Evolutionary conservation across 2,113 vertebrate genomes (phyloP), one percentile per base, ranked within the genome.

Genomic region (Pristiophorus japonicus): DNA sequence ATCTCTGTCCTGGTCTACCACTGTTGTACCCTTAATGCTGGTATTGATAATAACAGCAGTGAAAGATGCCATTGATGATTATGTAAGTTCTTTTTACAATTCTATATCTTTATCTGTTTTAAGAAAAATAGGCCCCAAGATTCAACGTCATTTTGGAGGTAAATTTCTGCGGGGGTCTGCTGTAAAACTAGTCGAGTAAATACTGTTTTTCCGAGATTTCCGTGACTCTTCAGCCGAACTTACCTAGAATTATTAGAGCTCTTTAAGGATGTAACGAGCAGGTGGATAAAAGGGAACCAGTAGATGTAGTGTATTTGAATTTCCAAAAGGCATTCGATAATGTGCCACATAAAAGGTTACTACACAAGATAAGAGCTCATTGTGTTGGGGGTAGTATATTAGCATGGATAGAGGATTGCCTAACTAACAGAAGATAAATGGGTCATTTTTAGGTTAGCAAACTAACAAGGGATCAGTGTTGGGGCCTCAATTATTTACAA

Each of bases 1-100:
- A 70, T 99, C 99, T 0, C 97, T 99, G 90, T 97, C 98, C 30
- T 99, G 99, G 99, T 99, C 98, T 96, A 99, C 99, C 95, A 99
- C 99, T 0, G 98, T 99, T 63, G 97, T 99, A 67, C 99, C 99
- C 5, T 97, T 99, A 51, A 73, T 98, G 22, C 96, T 99, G 96
- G 99, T 99, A 96, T 96, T 99, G 94, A 95, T 97, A 27, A 98
- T 99, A 24, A 99, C 99, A 0, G 98, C 98, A 5, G 98, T 97
- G 67, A 99, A 99, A 96, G 99, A 99, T 95, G 98, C 98, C 96
- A 97, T 96, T 0, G 99, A 99, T 85, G 99, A 99, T 96, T 96
- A 98, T 88, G 99, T 99, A 96, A 99, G 98, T 81, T 87, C 14
- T 1, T 24, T 67, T 88, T 51, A 27, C 75, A 47, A 18, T 65